A percentile compares a stretch with the other conserved stretches of the same genome.
These are phyloP conservation scores for Eupithecia abbreviata DNA, from an alignment of 2,888 invertebrate genomes.

Conservation along the genomic window DNA sequence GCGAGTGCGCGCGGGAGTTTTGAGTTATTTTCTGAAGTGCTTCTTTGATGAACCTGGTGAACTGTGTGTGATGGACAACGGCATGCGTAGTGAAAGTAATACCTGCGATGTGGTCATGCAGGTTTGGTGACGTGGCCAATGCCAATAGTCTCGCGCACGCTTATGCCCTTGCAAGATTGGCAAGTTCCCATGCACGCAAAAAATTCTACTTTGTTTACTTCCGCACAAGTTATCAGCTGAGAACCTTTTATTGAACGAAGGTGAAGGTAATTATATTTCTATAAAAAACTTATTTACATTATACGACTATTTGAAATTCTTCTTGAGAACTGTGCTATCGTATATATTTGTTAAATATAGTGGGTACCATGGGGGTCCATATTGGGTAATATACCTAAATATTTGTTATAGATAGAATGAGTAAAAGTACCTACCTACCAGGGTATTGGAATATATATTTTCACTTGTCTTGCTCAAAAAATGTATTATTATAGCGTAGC, in stretches of 20 bases:
- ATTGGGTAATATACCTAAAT: no score
- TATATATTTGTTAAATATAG: no score
- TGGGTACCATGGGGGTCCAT: no score
- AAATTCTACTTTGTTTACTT: conserved; percentile 62
- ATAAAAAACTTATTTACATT: neutral
- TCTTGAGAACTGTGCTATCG: neutral
- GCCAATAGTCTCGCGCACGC: conserved; percentile 53
- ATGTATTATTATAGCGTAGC: no score
- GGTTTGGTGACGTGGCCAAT: conserved; percentile 56
- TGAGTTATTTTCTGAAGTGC: conserved; percentile 48
- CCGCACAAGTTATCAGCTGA: conserved; percentile 49
- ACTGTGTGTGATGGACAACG: conserved; percentile 39
- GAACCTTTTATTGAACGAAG: conserved; percentile 34
- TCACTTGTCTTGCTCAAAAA: no score
- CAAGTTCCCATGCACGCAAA: conserved; percentile 66
- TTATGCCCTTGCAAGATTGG: conserved; percentile 69
- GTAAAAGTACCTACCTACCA: no score
- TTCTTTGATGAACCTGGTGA: conserved; percentile 37
- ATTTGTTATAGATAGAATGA: no score
- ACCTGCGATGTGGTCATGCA: conserved; percentile 63
- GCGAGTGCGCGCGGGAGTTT: conserved; percentile 70
- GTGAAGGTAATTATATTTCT: conserved; percentile 29
- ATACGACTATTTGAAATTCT: neutral
- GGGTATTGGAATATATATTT: no score
- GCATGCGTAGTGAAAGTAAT: conserved; percentile 69